A percentile compares a stretch with the other conserved stretches of the same genome.
Conservation (phyloP, 1,140 invertebrate genomes). For the Drosophila nigromelanica region DNA sequence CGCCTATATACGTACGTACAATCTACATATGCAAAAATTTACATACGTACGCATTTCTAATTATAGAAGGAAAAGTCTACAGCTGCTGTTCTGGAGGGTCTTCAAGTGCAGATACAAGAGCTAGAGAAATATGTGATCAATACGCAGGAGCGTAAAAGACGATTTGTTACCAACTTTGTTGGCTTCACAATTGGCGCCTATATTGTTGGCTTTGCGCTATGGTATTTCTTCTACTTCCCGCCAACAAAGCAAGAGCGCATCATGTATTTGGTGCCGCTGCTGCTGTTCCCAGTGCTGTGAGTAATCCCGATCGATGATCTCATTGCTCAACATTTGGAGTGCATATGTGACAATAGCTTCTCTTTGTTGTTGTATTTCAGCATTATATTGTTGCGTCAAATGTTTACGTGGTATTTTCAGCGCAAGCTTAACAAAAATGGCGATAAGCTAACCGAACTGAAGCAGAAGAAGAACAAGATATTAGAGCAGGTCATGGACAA, state of each 20-base stretch:
- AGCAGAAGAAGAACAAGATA: conserved; percentile 93
- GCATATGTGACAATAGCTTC: not conserved
- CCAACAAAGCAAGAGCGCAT: conserved; percentile 88
- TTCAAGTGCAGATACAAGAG: conserved; percentile 92
- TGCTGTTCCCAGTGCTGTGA: conserved; percentile 92
- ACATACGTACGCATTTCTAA: conserved; percentile 62
- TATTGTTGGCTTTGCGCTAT: conserved; percentile 88
- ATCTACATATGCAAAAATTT: conserved; percentile 26
- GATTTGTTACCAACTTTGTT: conserved; percentile 91
- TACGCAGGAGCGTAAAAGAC: conserved; percentile 91
- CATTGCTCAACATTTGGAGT: conserved; percentile 20
- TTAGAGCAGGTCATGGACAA: conserved; percentile 98
- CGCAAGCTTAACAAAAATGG: conserved; percentile 92
- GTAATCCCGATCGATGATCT: conserved; percentile 82
- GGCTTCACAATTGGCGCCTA: conserved; percentile 92
- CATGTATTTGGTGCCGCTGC: conserved; percentile 89
- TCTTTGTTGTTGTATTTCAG: conserved; percentile 85
- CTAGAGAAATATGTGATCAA: conserved; percentile 91
- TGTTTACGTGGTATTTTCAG: conserved; percentile 94
- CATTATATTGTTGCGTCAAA: conserved; percentile 90
- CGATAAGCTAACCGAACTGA: conserved; percentile 89
- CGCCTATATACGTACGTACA: conserved; percentile 13
- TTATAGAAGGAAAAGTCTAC: conserved; percentile 93
- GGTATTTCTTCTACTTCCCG: conserved; percentile 92
- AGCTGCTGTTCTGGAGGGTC: conserved; percentile 89